Conservation (phyloP, 2,113 vertebrate genomes). For the Perca schrenkii region DNA sequence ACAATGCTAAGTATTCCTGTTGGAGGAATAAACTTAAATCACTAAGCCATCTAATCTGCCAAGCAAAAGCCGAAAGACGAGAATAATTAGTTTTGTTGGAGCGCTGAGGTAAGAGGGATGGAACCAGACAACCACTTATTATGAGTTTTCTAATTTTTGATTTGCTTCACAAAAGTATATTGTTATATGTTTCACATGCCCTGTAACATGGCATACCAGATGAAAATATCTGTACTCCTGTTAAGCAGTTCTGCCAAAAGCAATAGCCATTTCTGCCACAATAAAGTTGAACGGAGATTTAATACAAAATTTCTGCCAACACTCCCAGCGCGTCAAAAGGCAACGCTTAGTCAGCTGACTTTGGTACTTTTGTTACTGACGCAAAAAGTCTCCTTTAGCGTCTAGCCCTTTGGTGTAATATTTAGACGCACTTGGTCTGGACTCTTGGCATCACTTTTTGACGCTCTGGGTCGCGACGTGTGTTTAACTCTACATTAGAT, state of each 20-base stretch:
- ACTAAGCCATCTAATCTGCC: neutral
- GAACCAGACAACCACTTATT: neutral
- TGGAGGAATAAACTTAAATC: slow-evolving; percentile 10
- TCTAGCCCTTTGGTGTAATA: too few species aligned
- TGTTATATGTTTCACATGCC: neutral
- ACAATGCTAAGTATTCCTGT: slow-evolving; percentile 33
- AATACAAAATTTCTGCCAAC: neutral
- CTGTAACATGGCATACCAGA: neutral
- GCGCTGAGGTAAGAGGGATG: neutral
- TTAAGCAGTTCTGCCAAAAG: neutral
- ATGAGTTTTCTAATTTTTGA: neutral
- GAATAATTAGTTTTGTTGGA: neutral
- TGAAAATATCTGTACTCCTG: neutral
- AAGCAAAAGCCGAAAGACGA: neutral
- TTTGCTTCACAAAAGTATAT: neutral
- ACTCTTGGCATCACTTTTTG: too few species aligned
- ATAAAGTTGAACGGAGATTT: too few species aligned
- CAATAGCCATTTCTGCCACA: neutral
- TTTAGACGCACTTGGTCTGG: too few species aligned
- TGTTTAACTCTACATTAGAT: too few species aligned
- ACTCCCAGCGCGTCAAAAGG: too few species aligned
- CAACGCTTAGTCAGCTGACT: too few species aligned
- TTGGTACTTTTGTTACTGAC: too few species aligned
- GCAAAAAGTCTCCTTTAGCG: too few species aligned
- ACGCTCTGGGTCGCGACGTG: too few species aligned